A percentile compares a stretch with the other conserved stretches of the same genome.
These are phyloP conservation scores for Solen grandis DNA, from an alignment of 1,140 invertebrate species.

Conservation along the genomic window DNA sequence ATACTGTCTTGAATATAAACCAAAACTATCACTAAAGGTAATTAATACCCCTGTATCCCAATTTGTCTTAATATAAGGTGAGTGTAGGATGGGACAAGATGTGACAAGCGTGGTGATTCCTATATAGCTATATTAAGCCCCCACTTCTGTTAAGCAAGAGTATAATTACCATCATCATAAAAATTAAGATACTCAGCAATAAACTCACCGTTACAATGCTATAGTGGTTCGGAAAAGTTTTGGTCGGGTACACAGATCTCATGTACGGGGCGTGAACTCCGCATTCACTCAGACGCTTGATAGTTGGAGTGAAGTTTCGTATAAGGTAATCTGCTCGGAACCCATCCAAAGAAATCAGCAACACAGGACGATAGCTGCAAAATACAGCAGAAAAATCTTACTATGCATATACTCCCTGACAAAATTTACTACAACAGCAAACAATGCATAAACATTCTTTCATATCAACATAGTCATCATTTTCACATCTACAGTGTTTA, in stretches of 20 bases:
- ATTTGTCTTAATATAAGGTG: no score
- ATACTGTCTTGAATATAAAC: no score
- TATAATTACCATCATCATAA: no score
- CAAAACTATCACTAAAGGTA: no score
- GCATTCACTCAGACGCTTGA: conserved; percentile 83
- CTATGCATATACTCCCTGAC: not conserved
- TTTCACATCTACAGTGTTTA: no score
- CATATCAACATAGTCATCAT: not conserved
- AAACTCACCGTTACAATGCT: conserved; percentile 85
- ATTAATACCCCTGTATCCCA: no score
- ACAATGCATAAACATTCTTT: no score
- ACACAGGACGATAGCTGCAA: conserved; percentile 79
- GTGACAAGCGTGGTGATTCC: no score
- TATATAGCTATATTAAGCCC: no score
- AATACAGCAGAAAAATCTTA: conserved; percentile 77
- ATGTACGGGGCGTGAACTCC: conserved; percentile 85
- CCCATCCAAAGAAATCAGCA: conserved; percentile 87
- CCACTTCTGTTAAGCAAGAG: no score
- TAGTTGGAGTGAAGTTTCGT: conserved; percentile 81
- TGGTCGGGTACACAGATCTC: conserved; percentile 86
- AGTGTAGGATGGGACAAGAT: no score
- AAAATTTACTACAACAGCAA: not conserved
- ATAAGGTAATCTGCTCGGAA: conserved; percentile 87
- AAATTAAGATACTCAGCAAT: no score
- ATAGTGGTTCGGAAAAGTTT: conserved; percentile 91